Conservation (phyloP, 1,140 invertebrate species). For the Megathymus violae region DNA sequence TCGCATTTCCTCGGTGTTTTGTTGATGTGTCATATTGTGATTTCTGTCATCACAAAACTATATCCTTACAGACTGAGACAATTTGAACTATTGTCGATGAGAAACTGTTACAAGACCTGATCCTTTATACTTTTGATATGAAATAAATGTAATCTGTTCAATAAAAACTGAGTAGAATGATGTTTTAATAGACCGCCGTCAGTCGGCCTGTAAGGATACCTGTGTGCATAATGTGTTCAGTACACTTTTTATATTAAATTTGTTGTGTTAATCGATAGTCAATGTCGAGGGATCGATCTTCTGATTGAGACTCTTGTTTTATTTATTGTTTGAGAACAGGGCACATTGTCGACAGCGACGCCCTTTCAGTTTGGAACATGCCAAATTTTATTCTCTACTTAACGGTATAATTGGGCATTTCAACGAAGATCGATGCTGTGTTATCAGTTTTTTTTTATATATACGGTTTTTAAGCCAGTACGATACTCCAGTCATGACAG, state of each 20-base stretch:
- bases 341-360: slow-evolving; percentile 7
- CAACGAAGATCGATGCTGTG: neutral
- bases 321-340: slow-evolving; percentile 21
- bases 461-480: no score
- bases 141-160: slow-evolving; percentile 9
- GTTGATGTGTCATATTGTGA: slow-evolving; percentile 13
- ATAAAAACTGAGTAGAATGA: neutral
- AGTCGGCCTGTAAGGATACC: slow-evolving; percentile 20
- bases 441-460: slow-evolving; percentile 10
- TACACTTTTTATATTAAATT: neutral
- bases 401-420: neutral
- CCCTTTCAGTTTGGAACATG: slow-evolving; percentile 11
- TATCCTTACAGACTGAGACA: slow-evolving; percentile 9
- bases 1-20: no score
- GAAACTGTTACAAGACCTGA: slow-evolving; percentile 10
- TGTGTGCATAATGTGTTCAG: slow-evolving; percentile 13
- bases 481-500: slow-evolving; percentile 3
- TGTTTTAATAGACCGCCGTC: neutral
- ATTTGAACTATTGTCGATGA: neutral
- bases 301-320: slow-evolving; percentile 18
- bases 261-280: neutral
- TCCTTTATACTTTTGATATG: slow-evolving; percentile 9
- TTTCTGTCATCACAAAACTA: slow-evolving; percentile 13
- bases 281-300: slow-evolving; percentile 11
- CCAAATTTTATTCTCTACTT: slow-evolving; percentile 6